Percentiles rank a stretch among this genome's conserved stretches.
phyloP scores from a whole-genome alignment of 2,888 invertebrate genomes.

The Trichogramma evanescens region DNA sequence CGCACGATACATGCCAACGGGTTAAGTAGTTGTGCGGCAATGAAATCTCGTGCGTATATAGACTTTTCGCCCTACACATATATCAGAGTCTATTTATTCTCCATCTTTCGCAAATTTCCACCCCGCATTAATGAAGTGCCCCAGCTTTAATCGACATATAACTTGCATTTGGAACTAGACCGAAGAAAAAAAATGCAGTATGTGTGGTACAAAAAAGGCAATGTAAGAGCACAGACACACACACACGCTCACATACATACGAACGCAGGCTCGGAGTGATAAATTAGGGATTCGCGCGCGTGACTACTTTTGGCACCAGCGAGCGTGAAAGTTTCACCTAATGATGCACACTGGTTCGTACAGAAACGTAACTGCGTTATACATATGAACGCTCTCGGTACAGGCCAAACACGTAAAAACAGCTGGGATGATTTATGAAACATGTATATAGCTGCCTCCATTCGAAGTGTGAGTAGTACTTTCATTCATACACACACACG shows the following conservation, averaged over 20 bases:
- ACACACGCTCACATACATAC: neutral
- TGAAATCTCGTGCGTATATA: neutral
- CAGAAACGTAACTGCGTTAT: neutral
- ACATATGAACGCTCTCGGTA: slow-evolving; percentile 3
- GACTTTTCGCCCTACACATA: too few species aligned
- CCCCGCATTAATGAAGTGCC: slow-evolving; percentile 8
- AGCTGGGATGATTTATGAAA: slow-evolving; percentile 39
- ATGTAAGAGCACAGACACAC: neutral
- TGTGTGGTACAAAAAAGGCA: neutral
- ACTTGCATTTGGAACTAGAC: neutral
- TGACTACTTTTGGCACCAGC: slow-evolving; percentile 1
- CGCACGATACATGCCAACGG: neutral
- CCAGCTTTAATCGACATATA: slow-evolving; percentile 10
- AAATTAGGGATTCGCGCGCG: slow-evolving; percentile 28
- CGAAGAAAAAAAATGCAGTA: neutral
- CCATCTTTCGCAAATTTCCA: neutral
- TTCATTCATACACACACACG: too few species aligned
- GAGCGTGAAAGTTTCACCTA: slow-evolving; percentile 37
- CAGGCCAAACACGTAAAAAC: slow-evolving; percentile 41
- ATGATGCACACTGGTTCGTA: slow-evolving; percentile 27
- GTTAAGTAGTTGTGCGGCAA: neutral
- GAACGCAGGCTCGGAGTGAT: slow-evolving; percentile 20
- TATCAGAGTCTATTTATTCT: too few species aligned
- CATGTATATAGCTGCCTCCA: too few species aligned
- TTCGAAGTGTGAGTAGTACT: too few species aligned